Evolutionary conservation across 2,797 vertebrate species (phyloP).

Genomic region (Periparus ater): DNA sequence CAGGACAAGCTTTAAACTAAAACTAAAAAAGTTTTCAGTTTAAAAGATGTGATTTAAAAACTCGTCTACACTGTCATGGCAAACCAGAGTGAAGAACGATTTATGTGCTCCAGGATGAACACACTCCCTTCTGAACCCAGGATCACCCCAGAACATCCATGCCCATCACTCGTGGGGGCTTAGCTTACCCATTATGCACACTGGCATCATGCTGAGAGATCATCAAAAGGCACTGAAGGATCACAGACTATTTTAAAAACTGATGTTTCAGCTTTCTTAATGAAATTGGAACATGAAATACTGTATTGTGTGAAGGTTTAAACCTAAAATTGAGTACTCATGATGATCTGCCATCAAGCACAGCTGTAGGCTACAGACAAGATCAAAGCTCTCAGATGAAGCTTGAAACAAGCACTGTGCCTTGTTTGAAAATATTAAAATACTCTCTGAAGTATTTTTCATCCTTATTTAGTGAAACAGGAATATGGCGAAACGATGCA

Average conservation of each 20-base stretch:
- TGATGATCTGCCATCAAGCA: background rate
- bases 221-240: background rate
- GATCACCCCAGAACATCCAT: background rate
- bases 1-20: background rate
- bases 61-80: fast-evolving
- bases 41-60: background rate
- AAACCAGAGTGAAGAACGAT: background rate
- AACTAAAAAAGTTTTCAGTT: background rate
- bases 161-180: fast-evolving
- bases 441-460: background rate
- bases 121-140: background rate
- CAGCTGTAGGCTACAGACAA: background rate
- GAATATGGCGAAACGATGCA: background rate
- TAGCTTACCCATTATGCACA: background rate
- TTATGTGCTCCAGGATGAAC: background rate
- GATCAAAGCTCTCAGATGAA: conserved; percentile 31
- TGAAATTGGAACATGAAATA: background rate
- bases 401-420: background rate
- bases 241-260: background rate
- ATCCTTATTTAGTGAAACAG: background rate
- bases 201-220: background rate
- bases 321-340: background rate
- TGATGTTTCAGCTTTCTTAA: background rate
- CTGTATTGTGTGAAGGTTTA: background rate
- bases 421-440: background rate